These are phyloP conservation scores for Tachysurus vachellii DNA, from an alignment of 2,113 vertebrate species.

Conservation along the genomic window DNA sequence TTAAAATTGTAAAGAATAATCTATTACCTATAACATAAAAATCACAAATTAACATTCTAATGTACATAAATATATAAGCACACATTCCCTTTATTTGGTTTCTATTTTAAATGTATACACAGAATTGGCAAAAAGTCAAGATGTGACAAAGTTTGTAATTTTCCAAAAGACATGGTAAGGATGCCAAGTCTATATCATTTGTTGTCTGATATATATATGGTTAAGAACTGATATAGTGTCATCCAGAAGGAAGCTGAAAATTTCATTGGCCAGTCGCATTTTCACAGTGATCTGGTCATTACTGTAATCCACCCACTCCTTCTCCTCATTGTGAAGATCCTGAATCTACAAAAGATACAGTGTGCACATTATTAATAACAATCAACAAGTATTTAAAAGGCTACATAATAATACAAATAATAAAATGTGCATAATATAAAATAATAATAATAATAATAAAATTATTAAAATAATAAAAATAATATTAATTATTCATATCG, in stretches of 20 bases:
- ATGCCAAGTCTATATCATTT: slow-evolving; percentile 18
- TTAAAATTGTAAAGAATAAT: background rate
- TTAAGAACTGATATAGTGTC: slow-evolving; percentile 71
- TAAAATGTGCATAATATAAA: too few relatives aligned
- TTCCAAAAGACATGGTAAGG: slow-evolving; percentile 1
- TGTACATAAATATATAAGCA: background rate
- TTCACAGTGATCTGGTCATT: slow-evolving; percentile 71
- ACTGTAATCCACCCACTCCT: slow-evolving; percentile 65
- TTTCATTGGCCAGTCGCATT: slow-evolving; percentile 67
- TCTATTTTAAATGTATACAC: background rate
- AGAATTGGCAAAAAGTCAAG: background rate
- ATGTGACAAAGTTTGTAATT: background rate
- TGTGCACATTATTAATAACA: background rate
- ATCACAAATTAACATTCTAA: background rate
- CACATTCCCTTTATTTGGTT: slow-evolving; percentile 13
- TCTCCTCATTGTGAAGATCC: slow-evolving; percentile 68
- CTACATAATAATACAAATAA: too few relatives aligned
- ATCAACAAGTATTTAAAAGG: background rate
- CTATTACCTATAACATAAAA: background rate
- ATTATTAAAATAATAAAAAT: too few relatives aligned
- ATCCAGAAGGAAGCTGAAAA: slow-evolving; percentile 67
- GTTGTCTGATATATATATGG: slow-evolving; percentile 50
- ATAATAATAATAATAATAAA: too few relatives aligned
- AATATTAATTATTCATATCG: background rate
- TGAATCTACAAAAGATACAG: slow-evolving; percentile 61